Evolutionary conservation across 2,888 invertebrate species (phyloP).

Genomic region (Hypselothyrea guttata): DNA sequence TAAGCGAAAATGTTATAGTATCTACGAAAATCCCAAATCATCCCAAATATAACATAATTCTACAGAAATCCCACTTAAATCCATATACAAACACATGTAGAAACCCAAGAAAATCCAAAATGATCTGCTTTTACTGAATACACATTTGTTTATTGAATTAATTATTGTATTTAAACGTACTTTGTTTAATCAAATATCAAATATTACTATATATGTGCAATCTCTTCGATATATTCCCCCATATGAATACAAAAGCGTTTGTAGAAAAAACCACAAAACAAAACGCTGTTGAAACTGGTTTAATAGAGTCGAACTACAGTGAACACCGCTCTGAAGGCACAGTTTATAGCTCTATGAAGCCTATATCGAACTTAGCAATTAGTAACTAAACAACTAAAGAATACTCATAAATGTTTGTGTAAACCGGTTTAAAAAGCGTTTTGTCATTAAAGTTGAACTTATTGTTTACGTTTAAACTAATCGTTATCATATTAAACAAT

Average conservation of each 20-base stretch:
- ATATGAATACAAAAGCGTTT: too few species aligned
- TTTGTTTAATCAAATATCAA: background rate
- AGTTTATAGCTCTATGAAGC: background rate
- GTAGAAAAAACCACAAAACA: background rate
- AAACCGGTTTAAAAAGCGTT: slow-evolving; percentile 5
- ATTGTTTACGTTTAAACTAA: too few species aligned
- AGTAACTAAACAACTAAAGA: slow-evolving; percentile 5
- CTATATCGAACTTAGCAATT: background rate
- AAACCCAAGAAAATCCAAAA: too few species aligned
- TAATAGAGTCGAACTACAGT: background rate
- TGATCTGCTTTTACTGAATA: too few species aligned
- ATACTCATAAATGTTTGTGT: slow-evolving; percentile 32
- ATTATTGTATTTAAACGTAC: slow-evolving; percentile 4
- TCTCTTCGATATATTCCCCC: slow-evolving; percentile 12
- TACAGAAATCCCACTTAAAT: too few species aligned
- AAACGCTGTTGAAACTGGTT: slow-evolving; percentile 13
- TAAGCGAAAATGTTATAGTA: background rate
- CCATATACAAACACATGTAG: too few species aligned
- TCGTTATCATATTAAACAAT: too few species aligned
- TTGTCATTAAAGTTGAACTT: too few species aligned
- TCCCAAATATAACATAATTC: too few species aligned
- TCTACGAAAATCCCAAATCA: too few species aligned
- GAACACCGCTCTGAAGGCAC: background rate
- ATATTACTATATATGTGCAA: slow-evolving; percentile 11
- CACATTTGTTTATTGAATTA: too few species aligned